These are phyloP conservation scores for Lycorma delicatula DNA, from an alignment of 1,140 invertebrate genomes.

Conservation along the genomic window DNA sequence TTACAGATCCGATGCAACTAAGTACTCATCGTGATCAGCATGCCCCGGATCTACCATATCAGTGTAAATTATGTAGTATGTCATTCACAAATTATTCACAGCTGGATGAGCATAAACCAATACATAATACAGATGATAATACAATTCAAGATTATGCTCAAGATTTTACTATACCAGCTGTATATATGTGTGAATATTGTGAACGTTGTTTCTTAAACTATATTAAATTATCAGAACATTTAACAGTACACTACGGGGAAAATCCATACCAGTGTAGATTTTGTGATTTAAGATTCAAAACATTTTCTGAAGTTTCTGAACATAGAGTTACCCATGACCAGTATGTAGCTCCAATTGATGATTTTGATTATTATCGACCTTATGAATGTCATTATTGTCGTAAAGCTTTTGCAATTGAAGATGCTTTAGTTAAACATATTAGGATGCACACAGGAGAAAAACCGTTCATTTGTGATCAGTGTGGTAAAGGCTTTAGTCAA, in stretches of 20 bases:
- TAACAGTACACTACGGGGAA: conserved; percentile 24
- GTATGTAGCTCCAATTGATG: conserved; percentile 2
- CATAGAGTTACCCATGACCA: conserved; percentile 17
- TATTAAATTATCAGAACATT: conserved; percentile 23
- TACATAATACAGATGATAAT: conserved; percentile 7
- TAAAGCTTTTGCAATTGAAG: conserved; percentile 25
- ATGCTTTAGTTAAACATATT: conserved; percentile 42
- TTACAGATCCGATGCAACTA: conserved; percentile 9
- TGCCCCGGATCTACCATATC: conserved; percentile 15
- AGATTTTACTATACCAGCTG: conserved; percentile 19
- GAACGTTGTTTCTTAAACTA: conserved; percentile 23
- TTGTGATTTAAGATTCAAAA: conserved; percentile 19
- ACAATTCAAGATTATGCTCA: conserved; percentile 16
- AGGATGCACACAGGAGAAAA: conserved; percentile 58
- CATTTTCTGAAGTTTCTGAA: conserved; percentile 11
- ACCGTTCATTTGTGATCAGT: conserved; percentile 40
- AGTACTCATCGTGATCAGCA: conserved; percentile 16
- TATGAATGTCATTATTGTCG: conserved; percentile 27
- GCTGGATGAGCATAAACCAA: conserved; percentile 14
- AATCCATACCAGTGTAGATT: conserved; percentile 21
- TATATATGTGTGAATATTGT: conserved; percentile 25
- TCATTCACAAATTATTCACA: conserved; percentile 12
- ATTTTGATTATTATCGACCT: conserved; percentile 18
- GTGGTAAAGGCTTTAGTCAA: conserved; percentile 26
- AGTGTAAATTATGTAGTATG: conserved; percentile 22